Evolutionary conservation across 1,140 invertebrate genomes (phyloP).

Genomic region (Nymphalis io): DNA sequence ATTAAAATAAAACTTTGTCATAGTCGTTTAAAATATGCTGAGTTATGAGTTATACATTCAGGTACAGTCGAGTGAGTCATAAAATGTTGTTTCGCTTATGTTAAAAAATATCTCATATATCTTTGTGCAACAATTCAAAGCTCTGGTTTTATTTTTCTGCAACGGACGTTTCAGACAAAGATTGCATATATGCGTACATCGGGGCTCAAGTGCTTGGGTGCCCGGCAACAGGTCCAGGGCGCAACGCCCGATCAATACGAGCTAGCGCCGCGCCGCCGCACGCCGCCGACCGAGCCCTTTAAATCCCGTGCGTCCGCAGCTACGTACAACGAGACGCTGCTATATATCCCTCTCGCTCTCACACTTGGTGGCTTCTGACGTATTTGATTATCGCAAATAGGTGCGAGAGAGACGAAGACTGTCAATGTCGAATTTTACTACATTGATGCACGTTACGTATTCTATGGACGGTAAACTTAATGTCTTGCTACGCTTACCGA

Average conservation of each 20-base stretch:
- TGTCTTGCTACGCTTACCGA: conserved; percentile 29
- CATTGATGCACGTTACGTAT: background rate
- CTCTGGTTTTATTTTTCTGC: background rate
- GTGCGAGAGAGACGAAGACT: background rate
- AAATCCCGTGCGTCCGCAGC: conserved; percentile 35
- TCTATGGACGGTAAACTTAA: conserved; percentile 13
- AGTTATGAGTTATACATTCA: too few relatives aligned
- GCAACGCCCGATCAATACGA: conserved; percentile 65
- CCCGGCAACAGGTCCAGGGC: conserved; percentile 72
- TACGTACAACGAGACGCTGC: background rate
- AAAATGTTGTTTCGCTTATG: too few relatives aligned
- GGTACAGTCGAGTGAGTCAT: too few relatives aligned
- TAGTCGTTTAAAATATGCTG: too few relatives aligned
- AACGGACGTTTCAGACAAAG: conserved; percentile 18
- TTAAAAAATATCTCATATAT: too few relatives aligned
- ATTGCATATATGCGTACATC: conserved; percentile 43
- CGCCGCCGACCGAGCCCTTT: conserved; percentile 55
- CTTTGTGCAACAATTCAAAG: background rate
- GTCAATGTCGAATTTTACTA: background rate
- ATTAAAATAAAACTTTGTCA: too few relatives aligned
- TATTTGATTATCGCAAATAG: conserved; percentile 1
- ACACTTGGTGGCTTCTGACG: background rate
- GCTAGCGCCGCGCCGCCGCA: conserved; percentile 58
- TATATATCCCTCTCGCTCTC: conserved; percentile 13
- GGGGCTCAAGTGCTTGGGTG: conserved; percentile 40